Base-by-base conservation (phyloP, 2,113 vertebrate species). In the Acrocephalus arundinaceus region DNA sequence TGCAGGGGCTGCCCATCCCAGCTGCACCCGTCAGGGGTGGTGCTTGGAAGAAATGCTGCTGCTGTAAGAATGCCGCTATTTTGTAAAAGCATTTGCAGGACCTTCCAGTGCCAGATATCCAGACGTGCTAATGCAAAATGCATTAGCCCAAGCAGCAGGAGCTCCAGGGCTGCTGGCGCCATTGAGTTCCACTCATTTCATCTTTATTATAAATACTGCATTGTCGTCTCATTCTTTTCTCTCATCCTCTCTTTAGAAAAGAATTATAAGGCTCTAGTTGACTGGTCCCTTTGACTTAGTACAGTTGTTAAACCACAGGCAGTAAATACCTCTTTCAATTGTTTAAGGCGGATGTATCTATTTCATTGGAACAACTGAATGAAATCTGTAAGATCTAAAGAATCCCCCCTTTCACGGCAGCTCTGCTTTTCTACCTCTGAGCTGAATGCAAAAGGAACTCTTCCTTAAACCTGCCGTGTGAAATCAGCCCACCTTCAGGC, bases 151-250 rank as follows among this genome's bases (percentile, higher is more conserved):
- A 97, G 90, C 96, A 96, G 96, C 96, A 92, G 95, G 96, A 97
- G 87, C 95, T 97, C 90, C 13, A 11, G 90, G 92, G 96, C 83
- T 96, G 93, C 94, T 96, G 96, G 96, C 94, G 95, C 96, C 96
- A 86, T 90, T 92, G 93, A 96, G 95, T 97, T 97, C 94, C 93
- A 96, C 94, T 95, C 85, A 93, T 96, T 97, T 97, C 92, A 96
- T 96, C 96, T 96, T 97, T 96, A 96, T 96, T 97, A 97, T 96
- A 97, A 97, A 96, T 95, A 96, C 95, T 91, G 90, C 82, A 95
- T 92, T 96, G 96, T 90, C 15, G 41, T 96, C 96, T 96, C 85
- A 63, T 94, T 96, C 93, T 96, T 95, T 94, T 94, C 92, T 96
- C 93, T 95, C 87, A 84, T 96, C 85, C 75, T 95, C 88, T 91